phyloP scores from a whole-genome alignment of 2,797 vertebrate genomes.

The Discoglossus pictus region DNA sequence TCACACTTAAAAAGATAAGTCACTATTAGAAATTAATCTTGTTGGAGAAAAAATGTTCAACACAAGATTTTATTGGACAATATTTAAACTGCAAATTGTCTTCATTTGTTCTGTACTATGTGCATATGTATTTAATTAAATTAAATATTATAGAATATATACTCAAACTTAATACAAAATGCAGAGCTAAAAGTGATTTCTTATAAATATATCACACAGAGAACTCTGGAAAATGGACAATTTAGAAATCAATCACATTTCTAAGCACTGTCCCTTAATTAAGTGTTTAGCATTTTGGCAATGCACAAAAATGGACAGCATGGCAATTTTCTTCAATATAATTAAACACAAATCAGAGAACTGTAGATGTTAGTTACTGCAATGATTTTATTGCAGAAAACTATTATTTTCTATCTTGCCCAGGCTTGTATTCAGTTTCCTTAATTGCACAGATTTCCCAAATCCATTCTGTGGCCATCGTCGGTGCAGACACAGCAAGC shows the following conservation, averaged over 20 bases:
- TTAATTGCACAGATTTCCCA: conserved; percentile 53
- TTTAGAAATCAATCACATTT: conserved; percentile 31
- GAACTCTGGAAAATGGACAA: neutral
- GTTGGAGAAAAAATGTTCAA: no score
- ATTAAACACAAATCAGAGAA: conserved; percentile 50
- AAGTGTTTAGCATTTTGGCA: conserved; percentile 46
- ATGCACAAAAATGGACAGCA: conserved; percentile 43
- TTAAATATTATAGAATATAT: no score
- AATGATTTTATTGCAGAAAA: conserved; percentile 45
- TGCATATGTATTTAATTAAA: no score
- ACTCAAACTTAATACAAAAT: no score
- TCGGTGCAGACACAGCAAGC: conserved; percentile 46
- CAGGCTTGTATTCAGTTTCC: conserved; percentile 47
- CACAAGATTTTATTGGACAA: no score
- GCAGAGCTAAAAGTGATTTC: no score
- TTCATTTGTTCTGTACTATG: no score
- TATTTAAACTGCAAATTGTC: no score
- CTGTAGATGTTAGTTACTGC: conserved; percentile 43
- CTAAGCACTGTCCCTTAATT: conserved; percentile 37
- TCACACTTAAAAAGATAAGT: no score
- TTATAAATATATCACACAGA: no score
- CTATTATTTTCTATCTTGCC: conserved; percentile 40
- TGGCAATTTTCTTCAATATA: conserved; percentile 47
- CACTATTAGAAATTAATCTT: no score
- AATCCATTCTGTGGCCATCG: conserved; percentile 38